Evolutionary conservation across 1,140 invertebrate species (phyloP).

Genomic region (Reticulitermes speratus): DNA sequence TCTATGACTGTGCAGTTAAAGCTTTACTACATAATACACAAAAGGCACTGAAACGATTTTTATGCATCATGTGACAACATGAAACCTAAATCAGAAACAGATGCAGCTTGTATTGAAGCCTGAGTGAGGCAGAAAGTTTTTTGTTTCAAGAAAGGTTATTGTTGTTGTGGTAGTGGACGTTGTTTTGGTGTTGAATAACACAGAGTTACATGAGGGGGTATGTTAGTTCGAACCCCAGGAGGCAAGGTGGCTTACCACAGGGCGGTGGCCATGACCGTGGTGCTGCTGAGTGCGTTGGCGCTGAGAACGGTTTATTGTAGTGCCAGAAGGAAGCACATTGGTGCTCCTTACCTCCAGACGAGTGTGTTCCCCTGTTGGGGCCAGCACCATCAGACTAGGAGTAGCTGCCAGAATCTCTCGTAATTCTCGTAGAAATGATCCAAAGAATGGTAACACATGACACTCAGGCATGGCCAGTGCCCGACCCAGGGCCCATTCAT

Average conservation of each 20-base stretch:
- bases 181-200: background rate
- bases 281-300: constrained; percentile 37
- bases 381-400: constrained; percentile 65
- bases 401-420: constrained; percentile 68
- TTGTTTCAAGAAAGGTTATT: background rate
- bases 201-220: background rate
- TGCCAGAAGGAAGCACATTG: background rate
- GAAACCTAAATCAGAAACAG: background rate
- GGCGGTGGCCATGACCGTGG: background rate
- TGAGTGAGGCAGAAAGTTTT: too few species aligned
- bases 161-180: background rate
- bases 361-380: constrained; percentile 41
- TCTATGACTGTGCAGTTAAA: too few species aligned
- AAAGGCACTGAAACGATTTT: too few species aligned
- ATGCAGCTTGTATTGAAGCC: background rate
- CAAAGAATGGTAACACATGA: constrained; percentile 90
- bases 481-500: constrained; percentile 75
- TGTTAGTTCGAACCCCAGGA: constrained; percentile 24
- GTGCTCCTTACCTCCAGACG: constrained; percentile 40
- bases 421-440: constrained; percentile 84
- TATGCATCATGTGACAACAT: background rate
- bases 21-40: too few species aligned
- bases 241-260: constrained; percentile 29
- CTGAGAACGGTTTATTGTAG: constrained; percentile 31
- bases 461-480: constrained; percentile 86